Conservation (phyloP, 1,140 invertebrate species). For the Cepaea nemoralis region DNA sequence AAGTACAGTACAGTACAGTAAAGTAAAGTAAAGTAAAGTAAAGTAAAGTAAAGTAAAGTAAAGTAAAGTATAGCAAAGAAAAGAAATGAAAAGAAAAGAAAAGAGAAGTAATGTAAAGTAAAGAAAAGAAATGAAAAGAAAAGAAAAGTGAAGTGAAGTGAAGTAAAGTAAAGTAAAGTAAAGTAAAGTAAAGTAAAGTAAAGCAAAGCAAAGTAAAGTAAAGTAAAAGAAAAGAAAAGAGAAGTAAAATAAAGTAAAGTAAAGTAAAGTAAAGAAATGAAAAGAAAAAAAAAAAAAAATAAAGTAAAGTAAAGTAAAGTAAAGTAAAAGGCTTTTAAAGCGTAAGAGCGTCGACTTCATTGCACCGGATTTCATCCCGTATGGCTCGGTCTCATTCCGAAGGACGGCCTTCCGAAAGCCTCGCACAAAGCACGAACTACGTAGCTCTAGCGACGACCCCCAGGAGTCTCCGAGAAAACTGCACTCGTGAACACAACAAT, state of each 20-base stretch:
- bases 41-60: too few species aligned
- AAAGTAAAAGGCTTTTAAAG: background rate
- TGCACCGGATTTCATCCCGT: too few species aligned
- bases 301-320: background rate
- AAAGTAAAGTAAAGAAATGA: background rate
- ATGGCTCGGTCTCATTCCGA: too few species aligned
- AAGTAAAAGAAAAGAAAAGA: constrained; percentile 19
- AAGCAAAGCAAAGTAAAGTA: background rate
- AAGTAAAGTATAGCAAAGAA: background rate
- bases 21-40: too few species aligned
- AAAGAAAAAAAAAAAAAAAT: constrained; percentile 1
- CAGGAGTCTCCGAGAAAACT: too few species aligned
- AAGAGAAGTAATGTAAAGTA: background rate
- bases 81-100: background rate
- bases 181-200: background rate
- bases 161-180: background rate
- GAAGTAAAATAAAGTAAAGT: background rate
- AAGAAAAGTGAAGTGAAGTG: background rate
- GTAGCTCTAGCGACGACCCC: too few species aligned
- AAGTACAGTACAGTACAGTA: too few species aligned
- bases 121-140: background rate
- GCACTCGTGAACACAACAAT: too few species aligned
- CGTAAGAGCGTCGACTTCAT: too few species aligned
- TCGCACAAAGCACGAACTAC: too few species aligned
- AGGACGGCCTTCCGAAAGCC: too few species aligned